Evolutionary conservation across 2,797 vertebrate species (phyloP).

Genomic region (Lithobates pipiens): DNA sequence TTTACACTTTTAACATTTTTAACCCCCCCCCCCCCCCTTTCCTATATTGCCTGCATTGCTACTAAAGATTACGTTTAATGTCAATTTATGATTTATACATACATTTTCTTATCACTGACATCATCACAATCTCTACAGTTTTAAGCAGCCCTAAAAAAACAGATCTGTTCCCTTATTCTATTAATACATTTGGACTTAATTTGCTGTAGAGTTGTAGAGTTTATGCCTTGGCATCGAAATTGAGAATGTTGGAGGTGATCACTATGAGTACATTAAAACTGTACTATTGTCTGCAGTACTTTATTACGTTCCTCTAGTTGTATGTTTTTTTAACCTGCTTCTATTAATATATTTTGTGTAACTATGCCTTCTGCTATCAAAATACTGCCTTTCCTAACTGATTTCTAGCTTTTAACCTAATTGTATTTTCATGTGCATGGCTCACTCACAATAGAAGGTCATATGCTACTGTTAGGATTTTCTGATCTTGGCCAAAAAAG

Average conservation of each 20-base stretch:
- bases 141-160: not conserved
- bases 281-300: not conserved
- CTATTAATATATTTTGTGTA: constrained; percentile 35
- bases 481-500: constrained; percentile 39
- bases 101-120: not conserved
- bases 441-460: constrained; percentile 47
- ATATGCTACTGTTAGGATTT: constrained; percentile 35
- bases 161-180: not conserved
- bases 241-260: not conserved
- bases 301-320: not conserved
- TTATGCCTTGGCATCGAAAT: not conserved
- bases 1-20: too few relatives aligned
- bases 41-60: too few relatives aligned
- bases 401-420: constrained; percentile 46
- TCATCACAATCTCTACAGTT: not conserved
- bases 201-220: not conserved
- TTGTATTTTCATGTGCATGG: constrained; percentile 35
- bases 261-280: constrained; percentile 3
- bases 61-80: not conserved
- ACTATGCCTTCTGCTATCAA: constrained; percentile 2
- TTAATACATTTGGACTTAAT: not conserved
- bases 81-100: not conserved
- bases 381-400: constrained; percentile 23
- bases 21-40: too few relatives aligned
- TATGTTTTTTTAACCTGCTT: constrained; percentile 7